Evolutionary conservation across 1,140 invertebrate genomes (phyloP).

Genomic region (Aphelenchoides avenae): DNA sequence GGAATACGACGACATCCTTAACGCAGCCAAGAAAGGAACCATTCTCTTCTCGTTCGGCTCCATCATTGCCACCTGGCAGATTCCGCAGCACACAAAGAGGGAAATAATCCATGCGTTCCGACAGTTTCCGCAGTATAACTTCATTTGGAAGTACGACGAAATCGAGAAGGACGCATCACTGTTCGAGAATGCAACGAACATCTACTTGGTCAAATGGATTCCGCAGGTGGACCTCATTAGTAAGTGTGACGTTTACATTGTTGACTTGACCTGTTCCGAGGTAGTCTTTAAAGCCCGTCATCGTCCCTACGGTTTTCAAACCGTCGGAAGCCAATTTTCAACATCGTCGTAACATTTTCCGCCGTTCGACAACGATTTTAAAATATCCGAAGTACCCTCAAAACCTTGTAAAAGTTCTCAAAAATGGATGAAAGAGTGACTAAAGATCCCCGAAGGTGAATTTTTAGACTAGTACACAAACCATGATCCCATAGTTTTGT

Average conservation of each 20-base stretch:
- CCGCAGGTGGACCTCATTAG: conserved; percentile 31
- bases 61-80: conserved; percentile 24
- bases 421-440: background rate
- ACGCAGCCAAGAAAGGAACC: conserved; percentile 16
- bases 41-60: conserved; percentile 43
- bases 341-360: no score
- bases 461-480: no score
- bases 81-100: conserved; percentile 17
- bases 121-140: conserved; percentile 30
- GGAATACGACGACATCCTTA: conserved; percentile 20
- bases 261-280: no score
- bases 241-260: conserved; percentile 14
- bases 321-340: no score
- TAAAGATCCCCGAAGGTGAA: no score
- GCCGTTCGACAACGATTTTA: no score
- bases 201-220: conserved; percentile 27
- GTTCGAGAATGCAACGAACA: conserved; percentile 21
- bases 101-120: conserved; percentile 30
- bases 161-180: conserved; percentile 14
- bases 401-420: background rate
- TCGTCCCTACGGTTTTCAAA: no score
- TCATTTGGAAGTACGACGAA: conserved; percentile 42
- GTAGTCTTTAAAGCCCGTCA: no score
- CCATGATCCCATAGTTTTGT: no score
- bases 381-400: no score